These are phyloP conservation scores for Drosophila auraria DNA, from an alignment of 1,140 invertebrate species.

Conservation along the genomic window DNA sequence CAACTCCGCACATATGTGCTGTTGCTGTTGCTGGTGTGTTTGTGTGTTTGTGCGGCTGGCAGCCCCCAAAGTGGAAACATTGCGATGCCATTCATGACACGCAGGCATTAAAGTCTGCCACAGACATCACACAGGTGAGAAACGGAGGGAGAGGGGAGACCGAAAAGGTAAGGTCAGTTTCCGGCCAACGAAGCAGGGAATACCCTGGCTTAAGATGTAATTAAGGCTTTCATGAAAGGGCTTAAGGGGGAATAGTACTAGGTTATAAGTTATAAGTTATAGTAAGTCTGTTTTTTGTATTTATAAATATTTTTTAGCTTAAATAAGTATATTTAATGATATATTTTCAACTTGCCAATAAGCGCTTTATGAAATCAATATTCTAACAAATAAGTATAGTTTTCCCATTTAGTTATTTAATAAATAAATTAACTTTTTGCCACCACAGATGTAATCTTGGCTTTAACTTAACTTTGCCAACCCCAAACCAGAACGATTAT, in stretches of 20 bases:
- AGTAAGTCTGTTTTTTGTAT: rapidly evolving
- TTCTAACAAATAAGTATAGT: not conserved
- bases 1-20: slow-evolving; percentile 58
- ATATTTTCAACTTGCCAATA: not conserved
- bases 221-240: not conserved
- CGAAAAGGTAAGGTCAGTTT: slow-evolving; percentile 4
- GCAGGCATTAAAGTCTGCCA: slow-evolving; percentile 76
- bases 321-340: not conserved
- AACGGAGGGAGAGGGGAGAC: not conserved
- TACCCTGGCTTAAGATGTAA: slow-evolving; percentile 7
- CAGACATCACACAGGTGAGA: slow-evolving; percentile 45
- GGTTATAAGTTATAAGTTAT: too few species aligned
- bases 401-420: not conserved
- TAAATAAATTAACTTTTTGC: not conserved
- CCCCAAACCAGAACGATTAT: slow-evolving; percentile 5
- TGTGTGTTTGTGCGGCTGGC: slow-evolving; percentile 37
- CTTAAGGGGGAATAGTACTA: too few species aligned
- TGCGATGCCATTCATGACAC: slow-evolving; percentile 80
- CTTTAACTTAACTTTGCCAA: not conserved
- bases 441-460: not conserved
- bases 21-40: not conserved
- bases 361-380: too few species aligned
- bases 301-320: not conserved
- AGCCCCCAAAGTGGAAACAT: slow-evolving; percentile 77
- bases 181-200: slow-evolving; percentile 7